Conservation (phyloP, 2,797 vertebrate species). For the Scarus forsteni region DNA sequence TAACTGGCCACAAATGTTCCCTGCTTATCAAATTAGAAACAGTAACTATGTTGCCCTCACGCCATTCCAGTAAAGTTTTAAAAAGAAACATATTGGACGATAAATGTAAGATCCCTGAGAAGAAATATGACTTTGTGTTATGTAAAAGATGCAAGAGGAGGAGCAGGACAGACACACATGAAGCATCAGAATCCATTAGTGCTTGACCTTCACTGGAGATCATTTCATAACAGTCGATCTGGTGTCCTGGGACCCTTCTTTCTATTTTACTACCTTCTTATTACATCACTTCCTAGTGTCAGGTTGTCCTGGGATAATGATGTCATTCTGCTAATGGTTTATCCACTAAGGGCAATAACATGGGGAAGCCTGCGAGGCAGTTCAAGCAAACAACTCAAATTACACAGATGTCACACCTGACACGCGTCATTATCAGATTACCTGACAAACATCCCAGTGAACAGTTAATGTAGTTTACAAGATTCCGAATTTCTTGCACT, state of each 20-base stretch:
- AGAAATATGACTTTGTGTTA: constrained; percentile 22
- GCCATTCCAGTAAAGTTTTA: background rate
- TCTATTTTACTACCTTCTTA: constrained; percentile 11
- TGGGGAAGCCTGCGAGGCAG: too few species aligned
- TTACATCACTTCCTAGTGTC: constrained; percentile 33
- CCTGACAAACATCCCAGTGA: too few species aligned
- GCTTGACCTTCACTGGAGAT: constrained; percentile 38
- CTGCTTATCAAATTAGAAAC: constrained; percentile 1
- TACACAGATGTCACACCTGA: too few species aligned
- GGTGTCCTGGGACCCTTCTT: background rate
- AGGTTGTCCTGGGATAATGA: constrained; percentile 32
- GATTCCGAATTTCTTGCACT: too few species aligned
- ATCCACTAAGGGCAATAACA: too few species aligned
- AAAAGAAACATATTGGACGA: background rate
- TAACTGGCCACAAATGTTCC: constrained; percentile 7
- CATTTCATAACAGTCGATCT: constrained; percentile 9
- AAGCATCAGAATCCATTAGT: constrained; percentile 23
- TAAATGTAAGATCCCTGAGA: constrained; percentile 1
- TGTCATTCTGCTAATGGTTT: constrained; percentile 25
- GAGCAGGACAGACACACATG: constrained; percentile 37
- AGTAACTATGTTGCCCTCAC: constrained; percentile 2
- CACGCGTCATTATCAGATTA: too few species aligned
- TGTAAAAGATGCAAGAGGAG: constrained; percentile 21
- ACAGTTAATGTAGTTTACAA: too few species aligned
- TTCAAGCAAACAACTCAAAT: too few species aligned